These are phyloP conservation scores for Myotis yumanensis DNA, from an alignment of 2,113 vertebrate genomes.

Conservation along the genomic window DNA sequence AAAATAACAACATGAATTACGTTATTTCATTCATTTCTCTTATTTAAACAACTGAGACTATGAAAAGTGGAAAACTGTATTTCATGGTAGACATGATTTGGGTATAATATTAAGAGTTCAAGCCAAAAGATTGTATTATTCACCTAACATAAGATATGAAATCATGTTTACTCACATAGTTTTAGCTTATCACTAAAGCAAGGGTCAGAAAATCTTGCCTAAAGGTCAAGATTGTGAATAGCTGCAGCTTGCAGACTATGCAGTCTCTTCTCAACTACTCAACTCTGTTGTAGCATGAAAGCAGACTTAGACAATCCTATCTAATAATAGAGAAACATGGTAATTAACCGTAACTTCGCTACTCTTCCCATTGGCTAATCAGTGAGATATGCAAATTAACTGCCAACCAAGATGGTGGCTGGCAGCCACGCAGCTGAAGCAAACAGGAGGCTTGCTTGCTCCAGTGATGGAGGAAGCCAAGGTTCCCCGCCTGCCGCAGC, in stretches of 20 bases:
- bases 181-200: neutral
- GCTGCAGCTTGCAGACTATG: neutral
- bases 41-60: neutral
- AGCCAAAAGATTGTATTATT: neutral
- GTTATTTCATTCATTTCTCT: neutral
- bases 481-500: too few relatives aligned
- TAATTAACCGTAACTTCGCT: too few relatives aligned
- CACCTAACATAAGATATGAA: neutral
- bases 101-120: constrained; percentile 14
- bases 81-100: neutral
- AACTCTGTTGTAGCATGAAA: neutral
- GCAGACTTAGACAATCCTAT: neutral
- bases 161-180: neutral
- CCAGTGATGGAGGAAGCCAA: too few relatives aligned
- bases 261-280: neutral
- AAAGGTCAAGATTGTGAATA: neutral
- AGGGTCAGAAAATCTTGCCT: neutral
- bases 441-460: too few relatives aligned
- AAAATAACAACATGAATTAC: neutral
- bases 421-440: too few relatives aligned
- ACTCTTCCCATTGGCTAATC: too few relatives aligned
- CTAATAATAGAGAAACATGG: too few relatives aligned
- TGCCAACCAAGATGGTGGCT: too few relatives aligned
- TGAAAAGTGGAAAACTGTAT: neutral
- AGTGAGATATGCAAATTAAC: too few relatives aligned